Percentiles rank a stretch among this genome's conserved stretches.
Conservation (phyloP, 1,140 invertebrate genomes). For the Trichogramma pretiosum region DNA sequence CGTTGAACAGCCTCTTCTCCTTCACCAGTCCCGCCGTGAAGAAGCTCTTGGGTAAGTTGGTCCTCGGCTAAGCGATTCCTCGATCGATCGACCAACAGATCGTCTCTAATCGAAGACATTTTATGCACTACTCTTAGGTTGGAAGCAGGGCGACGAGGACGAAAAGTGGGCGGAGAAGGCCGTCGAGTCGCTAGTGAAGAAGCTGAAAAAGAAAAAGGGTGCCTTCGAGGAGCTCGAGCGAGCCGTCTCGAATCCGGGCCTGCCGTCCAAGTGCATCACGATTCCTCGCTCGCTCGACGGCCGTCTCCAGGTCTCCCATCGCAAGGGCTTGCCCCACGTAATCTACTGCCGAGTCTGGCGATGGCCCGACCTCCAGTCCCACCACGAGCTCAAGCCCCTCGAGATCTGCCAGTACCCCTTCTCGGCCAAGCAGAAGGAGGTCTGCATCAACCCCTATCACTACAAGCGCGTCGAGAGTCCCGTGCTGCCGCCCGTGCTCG, state of each 20-base stretch:
- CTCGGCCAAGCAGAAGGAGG: constrained; percentile 91
- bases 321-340: constrained; percentile 93
- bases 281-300: constrained; percentile 95
- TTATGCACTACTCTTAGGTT: constrained; percentile 84
- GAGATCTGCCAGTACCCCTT: constrained; percentile 92
- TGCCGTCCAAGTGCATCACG: constrained; percentile 93
- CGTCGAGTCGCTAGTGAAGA: constrained; percentile 97
- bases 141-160: constrained; percentile 97
- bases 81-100: too few species aligned
- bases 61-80: too few species aligned
- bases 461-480: constrained; percentile 92
- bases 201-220: constrained; percentile 91
- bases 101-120: not conserved
- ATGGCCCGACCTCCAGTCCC: constrained; percentile 95
- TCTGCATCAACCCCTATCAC: constrained; percentile 98
- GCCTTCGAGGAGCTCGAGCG: constrained; percentile 93
- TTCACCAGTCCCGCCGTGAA: constrained; percentile 96
- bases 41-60: constrained; percentile 49
- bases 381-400: constrained; percentile 91
- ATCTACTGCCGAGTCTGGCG: constrained; percentile 98
- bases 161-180: constrained; percentile 99
- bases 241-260: constrained; percentile 86
- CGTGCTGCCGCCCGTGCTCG: constrained; percentile 91
- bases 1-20: constrained; percentile 86
- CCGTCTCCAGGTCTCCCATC: constrained; percentile 86